Evolutionary conservation across 2,113 vertebrate species (phyloP).

Genomic region (Clinocottus analis): DNA sequence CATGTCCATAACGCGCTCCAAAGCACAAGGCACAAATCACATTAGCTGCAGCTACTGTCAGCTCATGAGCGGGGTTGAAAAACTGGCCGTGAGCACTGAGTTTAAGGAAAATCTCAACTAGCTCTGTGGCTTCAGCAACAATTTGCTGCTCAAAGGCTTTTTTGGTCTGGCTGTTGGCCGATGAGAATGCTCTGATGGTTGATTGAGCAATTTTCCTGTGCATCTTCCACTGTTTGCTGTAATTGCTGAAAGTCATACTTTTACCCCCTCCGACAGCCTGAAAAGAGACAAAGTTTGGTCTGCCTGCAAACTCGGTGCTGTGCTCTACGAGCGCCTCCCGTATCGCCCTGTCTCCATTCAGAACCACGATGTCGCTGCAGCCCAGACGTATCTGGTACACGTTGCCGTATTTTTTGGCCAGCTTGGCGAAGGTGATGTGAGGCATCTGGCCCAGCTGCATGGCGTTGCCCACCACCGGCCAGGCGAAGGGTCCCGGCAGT

Average conservation of each 20-base stretch:
- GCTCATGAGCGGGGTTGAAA: slow-evolving; percentile 80
- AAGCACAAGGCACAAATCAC: slow-evolving; percentile 88
- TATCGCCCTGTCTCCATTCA: slow-evolving; percentile 85
- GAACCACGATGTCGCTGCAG: slow-evolving; percentile 81
- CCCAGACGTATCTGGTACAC: slow-evolving; percentile 87
- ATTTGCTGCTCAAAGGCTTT: slow-evolving; percentile 85
- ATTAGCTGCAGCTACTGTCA: slow-evolving; percentile 85
- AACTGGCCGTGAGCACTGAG: slow-evolving; percentile 59
- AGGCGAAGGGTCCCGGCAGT: slow-evolving; percentile 85
- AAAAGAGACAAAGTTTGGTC: slow-evolving; percentile 89
- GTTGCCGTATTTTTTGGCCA: slow-evolving; percentile 84
- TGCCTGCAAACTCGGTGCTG: slow-evolving; percentile 86
- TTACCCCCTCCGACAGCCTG: slow-evolving; percentile 81
- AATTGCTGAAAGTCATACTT: slow-evolving; percentile 82
- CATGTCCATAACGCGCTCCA: slow-evolving; percentile 84
- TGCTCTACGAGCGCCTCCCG: slow-evolving; percentile 84
- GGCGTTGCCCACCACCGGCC: slow-evolving; percentile 87
- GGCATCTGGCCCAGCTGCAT: slow-evolving; percentile 89
- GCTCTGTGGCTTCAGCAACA: slow-evolving; percentile 80
- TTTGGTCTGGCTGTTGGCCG: slow-evolving; percentile 78
- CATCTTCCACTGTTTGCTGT: slow-evolving; percentile 83
- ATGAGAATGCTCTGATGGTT: slow-evolving; percentile 84
- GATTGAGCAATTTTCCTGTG: slow-evolving; percentile 85
- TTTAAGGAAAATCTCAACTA: slow-evolving; percentile 76
- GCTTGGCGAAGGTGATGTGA: slow-evolving; percentile 82